Percentiles rank a stretch among this genome's conserved stretches.
These are phyloP conservation scores for Plutomurus gul DNA, from an alignment of 1,140 invertebrate genomes.

Conservation along the genomic window DNA sequence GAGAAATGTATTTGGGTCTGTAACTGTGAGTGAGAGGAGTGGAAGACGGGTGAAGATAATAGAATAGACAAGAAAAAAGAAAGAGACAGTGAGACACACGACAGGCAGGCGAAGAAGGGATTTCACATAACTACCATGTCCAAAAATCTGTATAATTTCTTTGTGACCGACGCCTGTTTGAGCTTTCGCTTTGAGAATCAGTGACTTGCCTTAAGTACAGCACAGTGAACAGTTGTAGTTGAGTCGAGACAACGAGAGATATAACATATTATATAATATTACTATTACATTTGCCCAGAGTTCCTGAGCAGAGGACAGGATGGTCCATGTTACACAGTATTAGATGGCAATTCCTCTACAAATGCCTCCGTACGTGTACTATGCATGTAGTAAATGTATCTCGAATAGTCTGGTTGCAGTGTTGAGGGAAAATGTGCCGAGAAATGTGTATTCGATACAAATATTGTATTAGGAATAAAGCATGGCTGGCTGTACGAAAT, in stretches of 20 bases:
- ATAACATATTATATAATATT: background rate
- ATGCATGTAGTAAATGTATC: background rate
- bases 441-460: background rate
- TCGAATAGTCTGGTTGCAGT: too few relatives aligned
- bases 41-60: slow-evolving; percentile 2
- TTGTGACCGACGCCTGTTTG: slow-evolving; percentile 14
- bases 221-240: background rate
- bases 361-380: too few relatives aligned
- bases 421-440: too few relatives aligned
- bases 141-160: slow-evolving; percentile 28
- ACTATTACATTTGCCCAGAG: background rate
- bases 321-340: too few relatives aligned
- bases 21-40: background rate
- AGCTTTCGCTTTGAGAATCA: background rate
- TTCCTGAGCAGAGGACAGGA: too few relatives aligned
- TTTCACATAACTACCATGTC: slow-evolving; percentile 5
- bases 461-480: background rate
- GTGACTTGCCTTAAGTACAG: background rate
- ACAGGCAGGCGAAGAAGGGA: slow-evolving; percentile 15
- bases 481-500: background rate
- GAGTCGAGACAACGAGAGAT: background rate
- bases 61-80: background rate
- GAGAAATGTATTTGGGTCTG: slow-evolving; percentile 7
- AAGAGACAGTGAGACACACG: background rate
- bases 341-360: too few relatives aligned